Conservation (phyloP, 2,113 vertebrate species). For the Candoia aspera region DNA sequence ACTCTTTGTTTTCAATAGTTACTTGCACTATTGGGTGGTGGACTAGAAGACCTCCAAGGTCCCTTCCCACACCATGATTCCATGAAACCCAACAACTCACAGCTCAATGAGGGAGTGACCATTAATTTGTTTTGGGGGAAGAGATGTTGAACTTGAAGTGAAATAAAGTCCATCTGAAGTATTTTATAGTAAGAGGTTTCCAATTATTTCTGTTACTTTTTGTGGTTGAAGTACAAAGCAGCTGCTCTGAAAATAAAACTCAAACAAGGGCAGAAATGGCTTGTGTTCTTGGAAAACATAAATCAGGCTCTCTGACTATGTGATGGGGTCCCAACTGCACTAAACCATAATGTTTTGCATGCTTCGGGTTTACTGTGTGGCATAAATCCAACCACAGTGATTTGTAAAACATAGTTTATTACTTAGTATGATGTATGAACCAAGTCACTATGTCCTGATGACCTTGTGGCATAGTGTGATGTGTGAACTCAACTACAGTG, state of each 20-base stretch:
- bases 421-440: no score
- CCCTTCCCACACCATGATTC: not conserved
- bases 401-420: no score
- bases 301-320: not conserved
- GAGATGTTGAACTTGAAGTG: not conserved
- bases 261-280: not conserved
- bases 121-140: not conserved
- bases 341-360: no score
- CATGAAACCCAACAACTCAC: not conserved
- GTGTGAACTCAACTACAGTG: conserved; percentile 1
- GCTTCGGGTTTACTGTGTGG: no score
- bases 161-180: conserved; percentile 34
- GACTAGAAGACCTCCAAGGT: not conserved
- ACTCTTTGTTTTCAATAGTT: not conserved
- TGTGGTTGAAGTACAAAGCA: not conserved
- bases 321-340: conserved; percentile 11
- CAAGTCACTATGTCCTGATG: no score
- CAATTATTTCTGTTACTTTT: not conserved
- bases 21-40: not conserved
- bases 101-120: not conserved
- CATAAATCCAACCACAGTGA: no score
- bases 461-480: no score
- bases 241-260: not conserved
- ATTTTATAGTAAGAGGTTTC: not conserved
- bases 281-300: not conserved